phyloP scores from a whole-genome alignment of 2,888 invertebrate species.

The Eilema griseolum region DNA sequence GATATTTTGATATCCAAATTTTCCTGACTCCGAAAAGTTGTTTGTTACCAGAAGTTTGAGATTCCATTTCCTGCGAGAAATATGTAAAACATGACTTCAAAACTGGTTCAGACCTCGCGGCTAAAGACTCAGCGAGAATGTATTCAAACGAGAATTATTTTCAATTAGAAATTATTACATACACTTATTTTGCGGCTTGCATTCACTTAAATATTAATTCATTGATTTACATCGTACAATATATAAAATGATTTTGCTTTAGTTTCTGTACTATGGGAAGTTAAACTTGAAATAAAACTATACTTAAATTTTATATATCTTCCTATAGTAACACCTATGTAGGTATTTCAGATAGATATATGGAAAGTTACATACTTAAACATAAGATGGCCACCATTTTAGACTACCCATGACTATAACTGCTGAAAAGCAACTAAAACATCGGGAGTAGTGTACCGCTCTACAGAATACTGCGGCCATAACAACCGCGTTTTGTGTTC shows the following conservation, averaged over 20 bases:
- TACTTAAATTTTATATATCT: no score
- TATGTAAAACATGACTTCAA: constrained; percentile 24
- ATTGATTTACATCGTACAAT: neutral
- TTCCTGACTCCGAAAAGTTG: constrained; percentile 17
- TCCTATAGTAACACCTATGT: no score
- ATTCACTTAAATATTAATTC: neutral
- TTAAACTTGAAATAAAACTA: no score
- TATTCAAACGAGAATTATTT: constrained; percentile 8
- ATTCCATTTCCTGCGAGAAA: constrained; percentile 21
- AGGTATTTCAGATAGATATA: no score
- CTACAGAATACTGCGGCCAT: no score
- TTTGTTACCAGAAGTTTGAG: constrained; percentile 13
- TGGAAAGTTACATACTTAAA: no score
- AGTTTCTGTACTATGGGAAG: no score
- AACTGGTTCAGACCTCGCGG: constrained; percentile 10
- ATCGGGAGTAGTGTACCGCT: no score
- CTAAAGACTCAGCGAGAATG: constrained; percentile 4
- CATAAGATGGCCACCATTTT: no score
- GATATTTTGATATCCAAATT: constrained; percentile 11
- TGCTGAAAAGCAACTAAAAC: no score
- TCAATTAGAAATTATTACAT: constrained; percentile 5
- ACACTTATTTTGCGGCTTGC: neutral
- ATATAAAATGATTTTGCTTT: neutral
- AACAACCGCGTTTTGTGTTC: no score
- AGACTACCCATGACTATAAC: no score